These are phyloP conservation scores for Saguinus imperator DNA, from an alignment of 2,113 vertebrate genomes.

Conservation along the genomic window DNA sequence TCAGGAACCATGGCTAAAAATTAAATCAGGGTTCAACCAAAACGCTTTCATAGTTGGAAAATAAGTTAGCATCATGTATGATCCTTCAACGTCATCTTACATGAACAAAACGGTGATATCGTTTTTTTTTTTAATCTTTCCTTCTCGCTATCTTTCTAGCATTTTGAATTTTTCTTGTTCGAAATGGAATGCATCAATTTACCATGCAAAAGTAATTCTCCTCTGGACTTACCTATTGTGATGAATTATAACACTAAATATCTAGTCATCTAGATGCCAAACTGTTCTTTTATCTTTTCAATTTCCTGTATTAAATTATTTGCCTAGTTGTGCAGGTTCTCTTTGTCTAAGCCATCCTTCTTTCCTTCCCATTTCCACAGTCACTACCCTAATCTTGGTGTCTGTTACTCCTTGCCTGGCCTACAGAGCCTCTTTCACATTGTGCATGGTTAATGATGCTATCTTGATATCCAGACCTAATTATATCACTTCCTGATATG, in stretches of 20 bases:
- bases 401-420: neutral
- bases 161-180: neutral
- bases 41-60: neutral
- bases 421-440: neutral
- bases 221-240: neutral
- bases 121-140: neutral
- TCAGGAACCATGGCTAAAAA: neutral
- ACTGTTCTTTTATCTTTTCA: neutral
- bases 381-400: neutral
- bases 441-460: neutral
- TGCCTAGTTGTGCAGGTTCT: neutral
- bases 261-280: neutral
- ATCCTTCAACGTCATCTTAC: neutral
- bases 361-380: neutral
- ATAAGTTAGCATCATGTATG: neutral
- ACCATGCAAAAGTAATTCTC: neutral
- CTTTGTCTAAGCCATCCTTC: neutral
- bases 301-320: neutral
- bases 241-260: neutral
- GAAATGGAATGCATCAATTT: neutral
- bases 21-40: neutral
- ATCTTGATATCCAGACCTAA: neutral
- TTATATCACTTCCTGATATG: neutral
- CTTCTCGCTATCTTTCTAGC: neutral
- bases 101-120: neutral